Evolutionary conservation across 2,888 invertebrate species (phyloP).

Genomic region (Rotaria macrura): DNA sequence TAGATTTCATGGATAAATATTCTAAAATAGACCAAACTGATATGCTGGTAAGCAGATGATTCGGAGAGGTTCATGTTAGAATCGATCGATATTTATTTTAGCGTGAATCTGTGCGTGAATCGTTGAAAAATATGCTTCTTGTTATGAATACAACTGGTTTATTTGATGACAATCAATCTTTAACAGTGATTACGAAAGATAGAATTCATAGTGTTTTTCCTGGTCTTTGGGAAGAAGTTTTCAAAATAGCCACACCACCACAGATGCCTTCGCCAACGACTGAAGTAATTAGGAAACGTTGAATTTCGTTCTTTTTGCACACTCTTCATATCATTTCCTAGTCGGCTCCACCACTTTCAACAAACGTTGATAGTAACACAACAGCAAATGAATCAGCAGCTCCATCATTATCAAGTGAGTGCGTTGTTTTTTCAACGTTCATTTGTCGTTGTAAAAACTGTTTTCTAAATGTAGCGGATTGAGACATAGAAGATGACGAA

Average conservation of each 20-base stretch:
- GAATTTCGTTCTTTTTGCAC: no score
- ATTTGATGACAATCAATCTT: conserved; percentile 51
- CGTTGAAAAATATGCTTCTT: conserved; percentile 88
- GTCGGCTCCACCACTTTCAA: neutral
- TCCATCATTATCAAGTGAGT: neutral
- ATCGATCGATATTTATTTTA: neutral
- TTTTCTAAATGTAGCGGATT: no score
- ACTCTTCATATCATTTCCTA: neutral
- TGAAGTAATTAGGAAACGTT: neutral
- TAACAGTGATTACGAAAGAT: conserved; percentile 87
- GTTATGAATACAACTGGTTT: conserved; percentile 91
- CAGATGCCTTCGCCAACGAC: neutral
- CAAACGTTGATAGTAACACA: neutral
- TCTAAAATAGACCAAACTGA: conserved; percentile 76
- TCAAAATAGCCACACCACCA: neutral
- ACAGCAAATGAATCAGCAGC: neutral
- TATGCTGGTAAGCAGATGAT: conserved; percentile 49
- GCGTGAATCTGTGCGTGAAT: conserved; percentile 89
- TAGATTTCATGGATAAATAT: conserved; percentile 81
- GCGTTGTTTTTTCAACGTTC: neutral
- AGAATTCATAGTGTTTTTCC: conserved; percentile 77
- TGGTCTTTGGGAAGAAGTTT: conserved; percentile 63
- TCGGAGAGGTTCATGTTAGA: neutral
- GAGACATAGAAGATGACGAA: no score
- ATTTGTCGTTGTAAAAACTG: neutral